A percentile compares a stretch with the other conserved stretches of the same genome.
Evolutionary conservation across 2,888 invertebrate species (phyloP).

Genomic region (Xylocampa areola): DNA sequence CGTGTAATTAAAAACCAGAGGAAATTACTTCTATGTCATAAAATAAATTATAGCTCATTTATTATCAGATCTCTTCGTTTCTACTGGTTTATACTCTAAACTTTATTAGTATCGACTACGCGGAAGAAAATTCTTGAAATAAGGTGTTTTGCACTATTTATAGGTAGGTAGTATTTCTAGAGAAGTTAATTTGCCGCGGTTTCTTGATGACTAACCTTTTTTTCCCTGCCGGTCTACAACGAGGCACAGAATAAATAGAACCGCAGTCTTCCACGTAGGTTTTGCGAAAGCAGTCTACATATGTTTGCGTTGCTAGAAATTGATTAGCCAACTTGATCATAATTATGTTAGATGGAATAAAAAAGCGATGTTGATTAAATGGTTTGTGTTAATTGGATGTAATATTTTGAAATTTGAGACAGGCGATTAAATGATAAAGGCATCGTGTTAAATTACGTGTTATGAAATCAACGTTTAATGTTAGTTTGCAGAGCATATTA

Average conservation of each 20-base stretch:
- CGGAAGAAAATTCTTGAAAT: conserved; percentile 50
- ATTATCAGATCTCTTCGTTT: conserved; percentile 8
- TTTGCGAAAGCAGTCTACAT: conserved; percentile 57
- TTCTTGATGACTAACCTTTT: conserved; percentile 46
- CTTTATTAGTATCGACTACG: conserved; percentile 33
- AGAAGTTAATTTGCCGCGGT: conserved; percentile 42
- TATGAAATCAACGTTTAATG: too few species aligned
- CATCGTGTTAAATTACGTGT: neutral
- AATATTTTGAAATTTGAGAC: neutral
- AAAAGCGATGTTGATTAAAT: neutral
- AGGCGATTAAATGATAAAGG: neutral
- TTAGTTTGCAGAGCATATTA: neutral
- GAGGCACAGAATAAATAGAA: conserved; percentile 37
- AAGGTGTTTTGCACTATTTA: conserved; percentile 32
- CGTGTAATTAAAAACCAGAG: neutral
- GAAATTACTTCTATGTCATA: conserved; percentile 10
- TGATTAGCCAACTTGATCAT: conserved; percentile 33
- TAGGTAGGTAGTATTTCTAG: conserved; percentile 43
- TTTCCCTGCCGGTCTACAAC: conserved; percentile 24
- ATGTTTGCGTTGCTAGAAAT: conserved; percentile 37
- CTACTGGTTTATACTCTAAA: conserved; percentile 34
- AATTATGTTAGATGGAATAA: conserved; percentile 13
- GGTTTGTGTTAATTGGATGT: neutral
- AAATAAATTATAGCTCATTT: conserved; percentile 14
- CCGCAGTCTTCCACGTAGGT: conserved; percentile 50